phyloP scores from a whole-genome alignment of 2,797 vertebrate genomes.

The Enteromius fasciolatus region DNA sequence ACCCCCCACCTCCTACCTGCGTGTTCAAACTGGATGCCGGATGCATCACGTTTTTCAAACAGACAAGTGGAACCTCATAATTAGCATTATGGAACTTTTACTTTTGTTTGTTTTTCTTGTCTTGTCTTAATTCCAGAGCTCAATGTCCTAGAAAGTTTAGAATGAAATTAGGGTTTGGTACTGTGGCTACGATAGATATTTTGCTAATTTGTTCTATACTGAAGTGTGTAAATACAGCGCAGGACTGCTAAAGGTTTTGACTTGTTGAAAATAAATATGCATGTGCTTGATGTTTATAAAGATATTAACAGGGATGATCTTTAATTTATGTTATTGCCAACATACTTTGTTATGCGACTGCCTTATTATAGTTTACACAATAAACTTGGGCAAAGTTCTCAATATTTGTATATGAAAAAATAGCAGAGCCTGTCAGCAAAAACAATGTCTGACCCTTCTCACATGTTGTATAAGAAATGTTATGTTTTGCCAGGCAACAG shows the following conservation, averaged over 20 bases:
- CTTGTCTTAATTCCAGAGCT: constrained; percentile 5
- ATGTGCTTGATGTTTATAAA: neutral
- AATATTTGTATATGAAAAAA: too few species aligned
- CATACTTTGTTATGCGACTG: too few species aligned
- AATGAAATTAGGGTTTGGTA: neutral
- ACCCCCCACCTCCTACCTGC: constrained; percentile 74
- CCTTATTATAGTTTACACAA: too few species aligned
- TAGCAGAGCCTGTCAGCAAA: too few species aligned
- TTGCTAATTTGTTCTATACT: neutral
- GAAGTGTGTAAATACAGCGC: neutral
- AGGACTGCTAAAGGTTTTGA: neutral
- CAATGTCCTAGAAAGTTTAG: constrained; percentile 25
- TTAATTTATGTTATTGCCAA: too few species aligned
- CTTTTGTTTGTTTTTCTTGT: constrained; percentile 47
- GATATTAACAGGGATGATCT: too few species aligned
- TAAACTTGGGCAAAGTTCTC: too few species aligned
- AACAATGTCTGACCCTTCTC: too few species aligned
- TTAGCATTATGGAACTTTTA: constrained; percentile 62
- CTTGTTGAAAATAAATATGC: neutral
- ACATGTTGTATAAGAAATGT: too few species aligned
- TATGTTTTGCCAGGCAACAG: too few species aligned
- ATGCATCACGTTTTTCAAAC: constrained; percentile 77
- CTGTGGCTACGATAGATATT: neutral
- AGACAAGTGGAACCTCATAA: constrained; percentile 73
- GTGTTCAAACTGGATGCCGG: constrained; percentile 79